Evolutionary conservation across 2,888 invertebrate genomes (phyloP).

Genomic region (Myopa tessellatipennis): DNA sequence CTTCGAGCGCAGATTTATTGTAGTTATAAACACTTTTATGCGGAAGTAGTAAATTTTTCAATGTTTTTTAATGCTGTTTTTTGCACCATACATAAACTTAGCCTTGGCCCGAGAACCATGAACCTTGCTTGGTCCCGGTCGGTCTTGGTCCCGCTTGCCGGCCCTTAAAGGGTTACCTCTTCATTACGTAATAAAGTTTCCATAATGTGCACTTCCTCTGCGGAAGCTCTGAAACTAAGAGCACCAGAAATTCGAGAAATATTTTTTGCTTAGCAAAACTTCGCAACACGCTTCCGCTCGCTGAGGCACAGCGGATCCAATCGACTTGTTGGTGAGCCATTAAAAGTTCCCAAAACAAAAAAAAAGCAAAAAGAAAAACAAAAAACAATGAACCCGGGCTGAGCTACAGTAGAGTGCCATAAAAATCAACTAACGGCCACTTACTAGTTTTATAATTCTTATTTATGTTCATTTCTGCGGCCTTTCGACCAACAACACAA

Average conservation of each 20-base stretch:
- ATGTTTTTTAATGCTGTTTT: too few relatives aligned
- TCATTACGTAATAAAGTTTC: background rate
- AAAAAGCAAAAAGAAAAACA: background rate
- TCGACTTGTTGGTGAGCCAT: conserved; percentile 28
- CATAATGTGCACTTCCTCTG: conserved; percentile 11
- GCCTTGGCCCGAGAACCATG: too few relatives aligned
- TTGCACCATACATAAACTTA: too few relatives aligned
- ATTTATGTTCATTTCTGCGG: conserved; percentile 30
- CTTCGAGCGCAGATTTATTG: too few relatives aligned
- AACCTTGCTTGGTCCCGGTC: too few relatives aligned
- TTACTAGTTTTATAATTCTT: conserved; percentile 40
- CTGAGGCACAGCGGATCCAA: background rate
- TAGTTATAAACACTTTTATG: too few relatives aligned
- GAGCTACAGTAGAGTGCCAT: conserved; percentile 25
- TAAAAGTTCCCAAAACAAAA: conserved; percentile 4
- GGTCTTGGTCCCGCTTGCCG: too few relatives aligned
- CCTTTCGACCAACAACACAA: conserved; percentile 5
- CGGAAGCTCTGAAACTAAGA: background rate
- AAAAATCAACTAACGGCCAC: conserved; percentile 45
- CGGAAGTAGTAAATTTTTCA: too few relatives aligned
- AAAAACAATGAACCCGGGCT: background rate
- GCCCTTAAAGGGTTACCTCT: background rate
- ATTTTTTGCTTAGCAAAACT: conserved; percentile 14
- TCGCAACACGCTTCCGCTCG: conserved; percentile 28
- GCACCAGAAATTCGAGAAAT: background rate